Base-by-base conservation (phyloP, 1,140 invertebrate species). In the Aphaenogaster rudis region DNA sequence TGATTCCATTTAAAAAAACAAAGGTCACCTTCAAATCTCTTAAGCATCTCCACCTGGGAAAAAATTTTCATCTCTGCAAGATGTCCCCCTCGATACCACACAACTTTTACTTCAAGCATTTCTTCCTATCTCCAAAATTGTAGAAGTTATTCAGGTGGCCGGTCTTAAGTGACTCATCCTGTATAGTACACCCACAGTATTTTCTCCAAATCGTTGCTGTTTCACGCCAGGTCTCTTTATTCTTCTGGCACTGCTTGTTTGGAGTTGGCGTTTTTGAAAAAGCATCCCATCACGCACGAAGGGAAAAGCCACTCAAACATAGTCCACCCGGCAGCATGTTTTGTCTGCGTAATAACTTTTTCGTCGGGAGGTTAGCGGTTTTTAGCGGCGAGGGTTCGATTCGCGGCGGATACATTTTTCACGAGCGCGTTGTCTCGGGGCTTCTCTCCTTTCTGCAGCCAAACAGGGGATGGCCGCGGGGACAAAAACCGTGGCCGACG, bases 331-430 rank as follows among this genome's bases (percentile, higher is more conserved):
- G 45, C 45, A 28, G 17, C 57, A 28, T 80, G 61, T 80, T 80
- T 80, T 80, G 61, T 80, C 61, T 52, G 77, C 77, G 77, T 80
- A 80, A 80, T 80, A 80, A 80, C 77, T 67, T 80, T 80, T 80
- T 80, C 77, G 77, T 80, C 61, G 77, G 33, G n/a, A 80, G 61
- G 77, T 67, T 67, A 67, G 61, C 48, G 61, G 77, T 80, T 66
- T 79, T 79, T 79, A 42, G 28, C 42, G 45, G 17, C n/a, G 61
- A 67, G 77, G 61, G 77, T 80, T 80, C 61, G 77, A 80, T 80
- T 59, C 61, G 42, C 28, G 28, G 48, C 13, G 45, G 63, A 80
- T 80, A 80, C 33, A 80, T 80, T 80, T 80, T 80, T 80, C 61
- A 80, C 77, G 77, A 21, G 45, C 42, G 45, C 45, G 59, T 63